phyloP scores from a whole-genome alignment of 2,797 vertebrate genomes.

The Pipistrellus pipistrellus region DNA sequence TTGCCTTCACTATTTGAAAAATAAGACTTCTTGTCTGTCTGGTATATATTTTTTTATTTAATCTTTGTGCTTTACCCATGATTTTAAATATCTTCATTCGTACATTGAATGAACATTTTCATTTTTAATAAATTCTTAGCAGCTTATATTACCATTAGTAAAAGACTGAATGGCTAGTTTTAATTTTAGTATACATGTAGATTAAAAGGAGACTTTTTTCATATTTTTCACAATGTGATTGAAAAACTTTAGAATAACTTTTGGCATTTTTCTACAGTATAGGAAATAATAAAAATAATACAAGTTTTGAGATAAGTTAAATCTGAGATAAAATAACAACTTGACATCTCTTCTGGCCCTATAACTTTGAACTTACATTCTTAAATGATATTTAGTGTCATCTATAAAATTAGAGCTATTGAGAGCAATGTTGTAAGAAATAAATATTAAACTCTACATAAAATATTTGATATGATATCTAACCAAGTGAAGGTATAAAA shows the following conservation, averaged over 20 bases:
- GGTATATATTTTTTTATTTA: neutral
- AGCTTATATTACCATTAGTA: neutral
- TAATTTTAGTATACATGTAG: neutral
- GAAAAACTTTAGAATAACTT: slow-evolving; percentile 25
- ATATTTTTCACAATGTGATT: neutral
- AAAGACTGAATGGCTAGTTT: neutral
- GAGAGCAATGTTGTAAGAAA: neutral
- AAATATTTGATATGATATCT: slow-evolving; percentile 22
- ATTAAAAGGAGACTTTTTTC: neutral
- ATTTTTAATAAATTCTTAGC: slow-evolving; percentile 56
- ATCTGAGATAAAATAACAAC: neutral
- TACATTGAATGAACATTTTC: slow-evolving; percentile 16
- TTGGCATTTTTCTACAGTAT: neutral
- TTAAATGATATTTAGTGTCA: slow-evolving; percentile 34
- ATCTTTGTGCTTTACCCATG: slow-evolving; percentile 46
- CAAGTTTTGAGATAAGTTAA: neutral
- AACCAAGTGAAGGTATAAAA: neutral
- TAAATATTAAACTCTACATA: neutral
- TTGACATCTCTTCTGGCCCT: neutral
- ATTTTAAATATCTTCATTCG: slow-evolving; percentile 47
- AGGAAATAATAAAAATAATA: neutral
- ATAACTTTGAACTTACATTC: neutral
- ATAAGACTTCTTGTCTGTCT: slow-evolving; percentile 27
- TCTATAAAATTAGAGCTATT: slow-evolving; percentile 22
- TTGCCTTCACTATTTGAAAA: slow-evolving; percentile 68